phyloP scores from a whole-genome alignment of 30 jellyfish, hydroid and myxozoan species.

The Chironex yamaguchii region DNA sequence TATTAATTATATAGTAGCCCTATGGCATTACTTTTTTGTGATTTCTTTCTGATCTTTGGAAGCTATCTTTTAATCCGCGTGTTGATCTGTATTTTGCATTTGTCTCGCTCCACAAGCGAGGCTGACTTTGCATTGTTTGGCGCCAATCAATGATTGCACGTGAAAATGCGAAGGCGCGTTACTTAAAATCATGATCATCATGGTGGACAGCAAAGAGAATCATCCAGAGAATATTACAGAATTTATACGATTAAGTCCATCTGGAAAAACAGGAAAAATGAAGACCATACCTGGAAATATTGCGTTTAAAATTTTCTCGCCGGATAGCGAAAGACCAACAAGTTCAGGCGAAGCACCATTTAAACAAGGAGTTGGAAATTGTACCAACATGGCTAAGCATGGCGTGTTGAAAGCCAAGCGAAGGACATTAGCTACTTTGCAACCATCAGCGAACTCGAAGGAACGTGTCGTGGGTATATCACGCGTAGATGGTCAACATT shows the following conservation, averaged over 20 bases:
- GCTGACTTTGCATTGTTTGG: too few relatives aligned
- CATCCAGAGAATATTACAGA: neutral
- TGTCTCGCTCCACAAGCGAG: too few relatives aligned
- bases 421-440: slow-evolving; percentile 82
- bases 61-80: too few relatives aligned
- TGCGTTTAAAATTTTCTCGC: neutral
- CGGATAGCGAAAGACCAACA: neutral
- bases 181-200: too few relatives aligned
- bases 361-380: neutral
- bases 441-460: slow-evolving; percentile 71
- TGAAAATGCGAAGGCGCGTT: too few relatives aligned
- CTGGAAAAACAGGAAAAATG: neutral
- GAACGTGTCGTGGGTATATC: slow-evolving; percentile 47
- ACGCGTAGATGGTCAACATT: neutral
- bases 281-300: neutral
- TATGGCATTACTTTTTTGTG: too few relatives aligned
- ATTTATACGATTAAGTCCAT: neutral
- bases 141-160: too few relatives aligned
- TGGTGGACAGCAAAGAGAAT: too few relatives aligned
- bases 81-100: too few relatives aligned
- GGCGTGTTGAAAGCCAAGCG: slow-evolving; percentile 49
- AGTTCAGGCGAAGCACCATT: too few relatives aligned
- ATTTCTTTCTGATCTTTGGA: too few relatives aligned
- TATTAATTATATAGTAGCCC: too few relatives aligned
- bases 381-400: neutral